Percentiles rank a stretch among this genome's conserved stretches.
These are phyloP conservation scores for Sesia apiformis DNA, from an alignment of 2,888 invertebrate species.

Conservation along the genomic window DNA sequence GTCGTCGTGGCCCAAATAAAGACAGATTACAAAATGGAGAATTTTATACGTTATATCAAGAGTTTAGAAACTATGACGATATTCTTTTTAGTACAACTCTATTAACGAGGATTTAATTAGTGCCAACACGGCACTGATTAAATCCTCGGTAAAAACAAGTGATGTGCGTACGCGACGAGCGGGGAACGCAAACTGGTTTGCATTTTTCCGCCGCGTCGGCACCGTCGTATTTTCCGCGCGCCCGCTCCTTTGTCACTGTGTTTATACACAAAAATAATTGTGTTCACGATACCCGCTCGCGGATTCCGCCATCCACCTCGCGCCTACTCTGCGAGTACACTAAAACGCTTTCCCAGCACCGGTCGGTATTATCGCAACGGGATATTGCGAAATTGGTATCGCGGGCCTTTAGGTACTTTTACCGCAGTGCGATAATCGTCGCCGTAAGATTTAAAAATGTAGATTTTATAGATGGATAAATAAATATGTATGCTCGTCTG, in stretches of 20 bases:
- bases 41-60: background rate
- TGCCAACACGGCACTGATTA: background rate
- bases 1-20: too few relatives aligned
- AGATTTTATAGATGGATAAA: too few relatives aligned
- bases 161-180: background rate
- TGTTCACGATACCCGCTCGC: too few relatives aligned
- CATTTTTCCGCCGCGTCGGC: background rate
- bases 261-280: background rate
- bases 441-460: too few relatives aligned
- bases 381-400: too few relatives aligned
- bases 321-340: too few relatives aligned
- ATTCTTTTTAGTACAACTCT: background rate
- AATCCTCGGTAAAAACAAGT: background rate
- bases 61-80: background rate
- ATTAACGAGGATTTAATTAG: background rate
- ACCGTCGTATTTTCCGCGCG: background rate
- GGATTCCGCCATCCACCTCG: too few relatives aligned
- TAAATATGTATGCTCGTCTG: too few relatives aligned
- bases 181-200: background rate
- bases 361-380: too few relatives aligned
- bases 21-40: background rate
- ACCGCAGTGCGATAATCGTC: too few relatives aligned
- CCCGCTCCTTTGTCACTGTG: background rate
- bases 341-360: too few relatives aligned
- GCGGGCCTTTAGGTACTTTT: too few relatives aligned